Evolutionary conservation across 2,797 vertebrate genomes (phyloP).

Genomic region (Molossus molossus): DNA sequence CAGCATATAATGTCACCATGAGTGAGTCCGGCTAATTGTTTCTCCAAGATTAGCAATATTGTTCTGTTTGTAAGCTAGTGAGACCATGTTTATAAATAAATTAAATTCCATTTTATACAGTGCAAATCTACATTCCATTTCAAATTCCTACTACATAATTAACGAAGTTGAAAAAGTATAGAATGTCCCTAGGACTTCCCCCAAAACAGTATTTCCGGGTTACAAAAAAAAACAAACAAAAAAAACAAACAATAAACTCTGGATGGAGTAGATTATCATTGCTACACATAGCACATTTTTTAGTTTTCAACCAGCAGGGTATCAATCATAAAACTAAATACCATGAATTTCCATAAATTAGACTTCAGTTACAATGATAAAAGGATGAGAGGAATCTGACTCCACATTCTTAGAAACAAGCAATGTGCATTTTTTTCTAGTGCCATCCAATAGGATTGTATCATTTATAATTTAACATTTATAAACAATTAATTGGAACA

Average conservation of each 20-base stretch:
- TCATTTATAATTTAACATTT: neutral
- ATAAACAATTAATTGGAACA: neutral
- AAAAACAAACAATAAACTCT: neutral
- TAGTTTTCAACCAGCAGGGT: neutral
- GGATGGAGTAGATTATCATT: neutral
- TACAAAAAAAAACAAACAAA: neutral
- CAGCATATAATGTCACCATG: neutral
- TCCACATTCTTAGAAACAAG: neutral
- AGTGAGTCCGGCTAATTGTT: neutral
- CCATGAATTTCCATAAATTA: neutral
- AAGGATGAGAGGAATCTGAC: neutral
- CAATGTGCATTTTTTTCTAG: neutral
- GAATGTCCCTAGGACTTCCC: neutral
- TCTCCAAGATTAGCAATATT: neutral
- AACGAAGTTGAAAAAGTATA: neutral
- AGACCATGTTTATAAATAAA: neutral
- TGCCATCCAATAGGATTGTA: neutral
- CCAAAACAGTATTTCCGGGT: neutral
- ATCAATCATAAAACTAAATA: neutral
- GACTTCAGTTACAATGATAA: neutral
- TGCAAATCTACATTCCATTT: neutral
- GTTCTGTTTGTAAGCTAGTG: neutral
- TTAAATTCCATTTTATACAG: neutral
- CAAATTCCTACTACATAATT: neutral
- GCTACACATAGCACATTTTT: neutral